These are phyloP conservation scores for Lasiommata megera DNA, from an alignment of 2,888 invertebrate species.

Conservation along the genomic window DNA sequence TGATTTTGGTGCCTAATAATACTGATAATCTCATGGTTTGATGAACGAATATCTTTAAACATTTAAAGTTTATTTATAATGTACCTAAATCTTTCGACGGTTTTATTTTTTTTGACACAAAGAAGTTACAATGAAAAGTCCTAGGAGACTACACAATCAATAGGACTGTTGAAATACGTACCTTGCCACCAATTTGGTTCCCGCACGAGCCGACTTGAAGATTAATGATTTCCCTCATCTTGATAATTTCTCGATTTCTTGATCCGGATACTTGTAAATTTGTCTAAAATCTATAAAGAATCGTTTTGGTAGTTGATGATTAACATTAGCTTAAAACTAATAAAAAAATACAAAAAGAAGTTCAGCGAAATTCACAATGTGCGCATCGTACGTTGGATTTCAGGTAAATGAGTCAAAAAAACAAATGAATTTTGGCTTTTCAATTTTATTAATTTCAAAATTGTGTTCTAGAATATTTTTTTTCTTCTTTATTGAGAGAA, in stretches of 20 bases:
- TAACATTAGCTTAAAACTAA: constrained; percentile 74
- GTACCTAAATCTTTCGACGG: too few species aligned
- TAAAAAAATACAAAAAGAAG: constrained; percentile 38
- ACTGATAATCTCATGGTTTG: too few species aligned
- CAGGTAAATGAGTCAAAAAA: constrained; percentile 41
- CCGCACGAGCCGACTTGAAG: constrained; percentile 83
- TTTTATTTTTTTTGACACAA: too few species aligned
- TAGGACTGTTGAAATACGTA: too few species aligned
- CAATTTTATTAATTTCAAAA: constrained; percentile 39
- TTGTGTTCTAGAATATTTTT: constrained; percentile 47
- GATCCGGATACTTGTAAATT: constrained; percentile 61
- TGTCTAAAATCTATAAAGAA: constrained; percentile 48
- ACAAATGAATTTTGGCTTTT: not conserved
- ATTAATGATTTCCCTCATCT: constrained; percentile 91
- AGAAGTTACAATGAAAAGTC: too few species aligned
- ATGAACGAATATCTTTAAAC: too few species aligned
- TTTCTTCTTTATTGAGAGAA: constrained; percentile 22
- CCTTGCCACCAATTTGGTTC: constrained; percentile 90
- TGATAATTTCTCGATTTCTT: constrained; percentile 38
- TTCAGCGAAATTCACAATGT: constrained; percentile 48
- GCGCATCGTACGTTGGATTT: constrained; percentile 66
- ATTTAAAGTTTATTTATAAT: too few species aligned
- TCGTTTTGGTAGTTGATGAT: constrained; percentile 54
- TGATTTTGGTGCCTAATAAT: too few species aligned
- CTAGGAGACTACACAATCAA: too few species aligned